Evolutionary conservation across 1,140 invertebrate species (phyloP).

Genomic region (Homalodisca vitripennis): DNA sequence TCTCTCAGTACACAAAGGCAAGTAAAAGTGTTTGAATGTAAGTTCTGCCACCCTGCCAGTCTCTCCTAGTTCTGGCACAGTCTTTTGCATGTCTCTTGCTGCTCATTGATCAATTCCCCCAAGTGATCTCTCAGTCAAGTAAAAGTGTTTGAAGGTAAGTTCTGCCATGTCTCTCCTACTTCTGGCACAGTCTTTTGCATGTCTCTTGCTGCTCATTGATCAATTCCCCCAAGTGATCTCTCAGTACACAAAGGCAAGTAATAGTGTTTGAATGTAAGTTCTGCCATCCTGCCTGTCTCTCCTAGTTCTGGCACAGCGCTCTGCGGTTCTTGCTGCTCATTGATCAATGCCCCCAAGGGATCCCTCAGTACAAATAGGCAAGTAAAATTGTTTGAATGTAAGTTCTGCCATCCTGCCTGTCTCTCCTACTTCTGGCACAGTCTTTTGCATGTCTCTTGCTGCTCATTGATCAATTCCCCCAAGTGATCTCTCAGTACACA

Average conservation of each 20-base stretch:
- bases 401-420: slow-evolving; percentile 40
- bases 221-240: slow-evolving; percentile 54
- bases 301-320: slow-evolving; percentile 40
- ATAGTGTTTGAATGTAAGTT: slow-evolving; percentile 42
- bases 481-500: slow-evolving; percentile 55
- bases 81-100: slow-evolving; percentile 39
- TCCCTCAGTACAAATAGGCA: slow-evolving; percentile 60
- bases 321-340: slow-evolving; percentile 46
- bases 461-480: slow-evolving; percentile 55
- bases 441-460: slow-evolving; percentile 40
- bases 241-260: slow-evolving; percentile 58
- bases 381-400: slow-evolving; percentile 42
- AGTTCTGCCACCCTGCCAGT: slow-evolving; percentile 40
- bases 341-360: slow-evolving; percentile 55
- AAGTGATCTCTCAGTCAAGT: slow-evolving; percentile 55
- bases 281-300: slow-evolving; percentile 40
- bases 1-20: slow-evolving; percentile 59
- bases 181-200: slow-evolving; percentile 38
- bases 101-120: slow-evolving; percentile 55
- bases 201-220: slow-evolving; percentile 49
- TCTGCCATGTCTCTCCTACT: slow-evolving; percentile 40
- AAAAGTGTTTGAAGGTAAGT: slow-evolving; percentile 42
- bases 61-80: slow-evolving; percentile 40
- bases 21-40: slow-evolving; percentile 42
- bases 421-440: slow-evolving; percentile 41